Evolutionary conservation across 2,888 invertebrate species (phyloP).

Genomic region (Pyrocoelia pectoralis): DNA sequence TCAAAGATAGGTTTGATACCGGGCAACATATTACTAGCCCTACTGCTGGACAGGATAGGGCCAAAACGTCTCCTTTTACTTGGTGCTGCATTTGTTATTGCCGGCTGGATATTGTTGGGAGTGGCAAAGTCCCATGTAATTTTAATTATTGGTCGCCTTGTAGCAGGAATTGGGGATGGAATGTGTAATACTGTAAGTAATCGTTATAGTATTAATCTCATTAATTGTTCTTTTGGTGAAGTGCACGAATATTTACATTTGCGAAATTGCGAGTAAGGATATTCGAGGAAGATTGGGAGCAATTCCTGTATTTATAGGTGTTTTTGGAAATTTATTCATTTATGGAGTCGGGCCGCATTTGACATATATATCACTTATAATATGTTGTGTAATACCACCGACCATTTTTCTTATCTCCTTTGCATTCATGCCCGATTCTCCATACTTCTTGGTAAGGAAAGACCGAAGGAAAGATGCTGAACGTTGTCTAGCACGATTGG

Average conservation of each 20-base stretch:
- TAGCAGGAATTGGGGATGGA: slow-evolving; percentile 75
- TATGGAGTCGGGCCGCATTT: slow-evolving; percentile 63
- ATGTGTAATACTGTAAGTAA: slow-evolving; percentile 55
- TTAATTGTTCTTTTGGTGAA: slow-evolving; percentile 49
- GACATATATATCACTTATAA: slow-evolving; percentile 56
- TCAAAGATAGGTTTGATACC: slow-evolving; percentile 65
- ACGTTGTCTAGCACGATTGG: slow-evolving; percentile 17
- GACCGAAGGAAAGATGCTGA: slow-evolving; percentile 50
- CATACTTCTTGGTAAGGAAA: slow-evolving; percentile 58
- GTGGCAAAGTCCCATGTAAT: slow-evolving; percentile 55
- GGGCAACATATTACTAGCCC: slow-evolving; percentile 65
- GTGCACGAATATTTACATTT: slow-evolving; percentile 55
- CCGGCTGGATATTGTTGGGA: slow-evolving; percentile 61
- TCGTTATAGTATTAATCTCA: neutral
- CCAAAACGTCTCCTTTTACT: slow-evolving; percentile 64
- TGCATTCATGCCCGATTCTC: slow-evolving; percentile 59
- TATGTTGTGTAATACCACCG: slow-evolving; percentile 51
- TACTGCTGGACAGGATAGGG: slow-evolving; percentile 65
- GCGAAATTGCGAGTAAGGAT: slow-evolving; percentile 58
- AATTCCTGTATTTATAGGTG: slow-evolving; percentile 34
- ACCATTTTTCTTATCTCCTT: slow-evolving; percentile 53
- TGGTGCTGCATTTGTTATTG: slow-evolving; percentile 57
- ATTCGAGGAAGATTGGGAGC: slow-evolving; percentile 55
- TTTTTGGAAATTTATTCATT: slow-evolving; percentile 59
- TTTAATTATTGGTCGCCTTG: slow-evolving; percentile 68